Evolutionary conservation across 2,888 invertebrate genomes (phyloP).

Genomic region (Drosophila histrio): DNA sequence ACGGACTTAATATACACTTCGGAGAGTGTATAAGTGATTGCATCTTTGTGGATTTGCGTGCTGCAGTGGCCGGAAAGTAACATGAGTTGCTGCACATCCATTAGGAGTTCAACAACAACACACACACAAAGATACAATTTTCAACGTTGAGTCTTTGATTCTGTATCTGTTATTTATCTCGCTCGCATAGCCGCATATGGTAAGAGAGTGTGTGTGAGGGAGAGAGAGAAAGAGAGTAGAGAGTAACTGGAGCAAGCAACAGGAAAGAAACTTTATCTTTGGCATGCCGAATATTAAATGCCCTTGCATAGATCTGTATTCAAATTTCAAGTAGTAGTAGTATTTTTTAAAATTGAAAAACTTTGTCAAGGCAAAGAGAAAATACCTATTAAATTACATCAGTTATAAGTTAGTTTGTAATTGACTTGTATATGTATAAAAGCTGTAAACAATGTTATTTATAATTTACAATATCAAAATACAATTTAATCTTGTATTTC

Average conservation of each 20-base stretch:
- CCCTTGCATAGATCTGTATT: too few species aligned
- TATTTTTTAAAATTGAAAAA: too few species aligned
- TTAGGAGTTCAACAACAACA: slow-evolving; percentile 36
- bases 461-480: too few species aligned
- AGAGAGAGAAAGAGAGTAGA: background rate
- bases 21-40: slow-evolving; percentile 14
- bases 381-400: too few species aligned
- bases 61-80: slow-evolving; percentile 26
- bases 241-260: slow-evolving; percentile 3
- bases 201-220: background rate
- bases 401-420: too few species aligned
- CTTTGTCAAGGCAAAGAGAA: too few species aligned
- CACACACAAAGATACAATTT: slow-evolving; percentile 21
- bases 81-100: slow-evolving; percentile 42
- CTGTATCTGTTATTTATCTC: slow-evolving; percentile 49
- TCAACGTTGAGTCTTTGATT: slow-evolving; percentile 2
- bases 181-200: slow-evolving; percentile 28
- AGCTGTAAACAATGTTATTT: too few species aligned
- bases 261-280: too few species aligned
- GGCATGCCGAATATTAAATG: too few species aligned
- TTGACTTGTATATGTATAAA: too few species aligned
- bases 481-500: too few species aligned
- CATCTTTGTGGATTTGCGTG: slow-evolving; percentile 42
- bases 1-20: background rate
- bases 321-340: too few species aligned